A percentile compares a stretch with the other conserved stretches of the same genome.
These are phyloP conservation scores for Drosophila prosaltans DNA, from an alignment of 1,140 invertebrate genomes.

Conservation along the genomic window DNA sequence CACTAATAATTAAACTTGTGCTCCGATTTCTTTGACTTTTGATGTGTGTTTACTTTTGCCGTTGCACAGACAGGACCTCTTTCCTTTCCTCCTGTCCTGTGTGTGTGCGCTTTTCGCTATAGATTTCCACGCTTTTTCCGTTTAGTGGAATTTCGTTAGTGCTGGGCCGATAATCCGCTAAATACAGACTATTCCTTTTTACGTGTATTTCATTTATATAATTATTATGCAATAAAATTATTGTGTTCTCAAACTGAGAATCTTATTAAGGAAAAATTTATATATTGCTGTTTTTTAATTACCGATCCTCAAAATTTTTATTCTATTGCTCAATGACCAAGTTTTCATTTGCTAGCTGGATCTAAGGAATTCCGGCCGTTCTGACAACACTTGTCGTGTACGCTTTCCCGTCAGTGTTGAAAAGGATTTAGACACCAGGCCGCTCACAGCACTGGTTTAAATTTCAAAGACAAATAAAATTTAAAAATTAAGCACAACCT, in stretches of 20 bases:
- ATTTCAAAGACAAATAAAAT: no score
- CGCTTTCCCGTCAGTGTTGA: not conserved
- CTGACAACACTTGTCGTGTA: not conserved
- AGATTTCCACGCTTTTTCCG: slow-evolving; percentile 3
- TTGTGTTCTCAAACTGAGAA: no score
- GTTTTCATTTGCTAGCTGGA: no score
- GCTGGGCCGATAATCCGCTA: not conserved
- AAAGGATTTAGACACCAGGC: not conserved
- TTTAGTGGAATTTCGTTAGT: not conserved
- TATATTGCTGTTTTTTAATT: no score
- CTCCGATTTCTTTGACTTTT: slow-evolving; percentile 4
- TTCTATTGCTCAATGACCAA: no score
- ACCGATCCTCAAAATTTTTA: no score
- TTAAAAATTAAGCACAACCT: no score
- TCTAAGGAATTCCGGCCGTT: not conserved
- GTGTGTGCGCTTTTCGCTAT: slow-evolving; percentile 6
- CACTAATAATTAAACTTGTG: not conserved
- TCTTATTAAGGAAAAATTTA: no score
- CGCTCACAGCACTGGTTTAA: no score
- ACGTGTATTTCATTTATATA: no score
- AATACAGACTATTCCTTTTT: not conserved
- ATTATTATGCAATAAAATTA: no score
- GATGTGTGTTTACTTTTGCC: slow-evolving; percentile 11
- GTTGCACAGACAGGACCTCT: slow-evolving; percentile 9
- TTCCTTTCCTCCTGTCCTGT: slow-evolving; percentile 13